A percentile compares a stretch with the other conserved stretches of the same genome.
These are phyloP conservation scores for Micrastur ruficollis DNA, from an alignment of 2,797 vertebrate genomes.

Conservation along the genomic window DNA sequence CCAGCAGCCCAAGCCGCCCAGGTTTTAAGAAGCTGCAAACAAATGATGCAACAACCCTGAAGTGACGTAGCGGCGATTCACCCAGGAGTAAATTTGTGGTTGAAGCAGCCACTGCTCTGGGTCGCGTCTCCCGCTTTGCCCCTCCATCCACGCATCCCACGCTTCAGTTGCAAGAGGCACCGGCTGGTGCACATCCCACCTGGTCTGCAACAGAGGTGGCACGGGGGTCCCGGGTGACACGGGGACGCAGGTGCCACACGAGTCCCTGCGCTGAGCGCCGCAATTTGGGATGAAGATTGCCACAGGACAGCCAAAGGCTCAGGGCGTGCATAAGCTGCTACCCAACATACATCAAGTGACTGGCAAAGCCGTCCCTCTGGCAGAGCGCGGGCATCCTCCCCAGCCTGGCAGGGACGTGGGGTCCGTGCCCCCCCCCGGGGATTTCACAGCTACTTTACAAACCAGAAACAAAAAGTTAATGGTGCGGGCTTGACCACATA, in stretches of 20 bases:
- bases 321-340: accelerated
- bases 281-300: background rate
- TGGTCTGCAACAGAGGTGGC: background rate
- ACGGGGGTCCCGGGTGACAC: background rate
- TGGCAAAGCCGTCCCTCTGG: background rate
- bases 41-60: background rate
- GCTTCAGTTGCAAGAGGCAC: accelerated
- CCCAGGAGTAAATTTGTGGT: background rate
- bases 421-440: background rate
- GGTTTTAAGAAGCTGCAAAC: background rate
- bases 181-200: background rate
- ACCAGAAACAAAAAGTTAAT: slow-evolving; percentile 45
- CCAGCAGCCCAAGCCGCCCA: background rate
- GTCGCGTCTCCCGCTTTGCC: accelerated
- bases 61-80: background rate
- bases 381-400: accelerated
- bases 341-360: accelerated
- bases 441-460: slow-evolving; percentile 41
- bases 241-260: accelerated
- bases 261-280: accelerated
- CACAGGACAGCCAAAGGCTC: accelerated
- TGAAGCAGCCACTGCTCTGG: background rate
- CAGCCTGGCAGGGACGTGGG: background rate
- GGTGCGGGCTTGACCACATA: slow-evolving; percentile 12
- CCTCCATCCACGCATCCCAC: background rate